phyloP scores from a whole-genome alignment of 2,113 vertebrate species.

The Spermophilus dauricus region DNA sequence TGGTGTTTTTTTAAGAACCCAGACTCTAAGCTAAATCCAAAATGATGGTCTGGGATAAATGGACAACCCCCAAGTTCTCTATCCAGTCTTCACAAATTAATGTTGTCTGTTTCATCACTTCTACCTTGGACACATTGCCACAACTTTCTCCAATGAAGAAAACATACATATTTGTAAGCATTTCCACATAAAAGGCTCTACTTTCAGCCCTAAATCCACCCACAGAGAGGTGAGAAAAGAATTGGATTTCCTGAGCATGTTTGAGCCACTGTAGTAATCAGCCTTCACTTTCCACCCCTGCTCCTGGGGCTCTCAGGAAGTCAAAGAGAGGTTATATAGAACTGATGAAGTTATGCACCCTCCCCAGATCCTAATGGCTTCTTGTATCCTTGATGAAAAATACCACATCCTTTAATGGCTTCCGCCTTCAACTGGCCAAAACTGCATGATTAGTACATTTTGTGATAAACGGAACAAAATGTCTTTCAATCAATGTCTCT shows the following conservation, averaged over 20 bases:
- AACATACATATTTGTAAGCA: background rate
- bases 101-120: conserved; percentile 16
- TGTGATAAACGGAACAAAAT: conserved; percentile 12
- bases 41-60: background rate
- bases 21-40: conserved; percentile 8
- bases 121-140: background rate
- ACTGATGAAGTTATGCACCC: background rate
- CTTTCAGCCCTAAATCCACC: background rate
- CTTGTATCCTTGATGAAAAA: background rate
- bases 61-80: background rate
- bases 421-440: conserved; percentile 15
- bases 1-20: background rate
- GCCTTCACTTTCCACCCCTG: background rate
- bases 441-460: conserved; percentile 11
- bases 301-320: background rate
- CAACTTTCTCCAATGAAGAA: conserved; percentile 3
- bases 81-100: background rate
- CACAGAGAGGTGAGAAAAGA: background rate
- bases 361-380: background rate
- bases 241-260: background rate
- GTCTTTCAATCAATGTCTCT: background rate
- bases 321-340: background rate
- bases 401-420: background rate
- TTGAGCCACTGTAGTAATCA: background rate
- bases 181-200: background rate